These are phyloP conservation scores for Camptogramma bilineatum DNA, from an alignment of 2,888 invertebrate species.

Conservation along the genomic window DNA sequence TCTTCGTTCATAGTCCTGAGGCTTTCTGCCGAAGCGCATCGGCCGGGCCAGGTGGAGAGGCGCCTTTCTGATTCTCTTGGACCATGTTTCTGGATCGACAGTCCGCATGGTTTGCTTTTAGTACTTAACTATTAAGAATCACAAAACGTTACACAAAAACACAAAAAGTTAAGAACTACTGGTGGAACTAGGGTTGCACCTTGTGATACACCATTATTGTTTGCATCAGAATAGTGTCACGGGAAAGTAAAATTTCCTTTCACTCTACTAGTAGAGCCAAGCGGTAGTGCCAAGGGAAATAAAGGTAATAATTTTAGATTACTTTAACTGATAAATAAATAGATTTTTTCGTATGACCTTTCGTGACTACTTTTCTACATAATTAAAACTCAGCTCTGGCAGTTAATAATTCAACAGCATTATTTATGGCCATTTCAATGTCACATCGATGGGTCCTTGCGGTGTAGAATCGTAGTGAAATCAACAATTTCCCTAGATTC, in stretches of 20 bases:
- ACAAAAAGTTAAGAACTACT: neutral
- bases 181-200: neutral
- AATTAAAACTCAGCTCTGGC: constrained; percentile 13
- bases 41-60: constrained; percentile 6
- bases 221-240: too few relatives aligned
- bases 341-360: constrained; percentile 6
- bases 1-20: neutral
- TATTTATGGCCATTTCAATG: constrained; percentile 8
- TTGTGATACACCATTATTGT: neutral
- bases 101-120: constrained; percentile 29
- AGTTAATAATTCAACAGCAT: constrained; percentile 15
- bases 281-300: too few relatives aligned
- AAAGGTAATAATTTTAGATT: too few relatives aligned
- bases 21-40: constrained; percentile 15
- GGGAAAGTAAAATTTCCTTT: too few relatives aligned
- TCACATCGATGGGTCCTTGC: neutral
- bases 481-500: too few relatives aligned
- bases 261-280: too few relatives aligned
- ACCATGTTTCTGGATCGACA: constrained; percentile 28
- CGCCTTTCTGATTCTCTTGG: constrained; percentile 3
- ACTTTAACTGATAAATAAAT: too few relatives aligned
- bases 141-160: neutral
- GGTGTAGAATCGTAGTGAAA: too few relatives aligned
- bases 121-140: neutral
- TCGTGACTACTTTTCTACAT: constrained; percentile 15